Evolutionary conservation across 37 sponge, comb jelly and placozoan genomes (phyloP).

Genomic region (Halichondria panicea): DNA sequence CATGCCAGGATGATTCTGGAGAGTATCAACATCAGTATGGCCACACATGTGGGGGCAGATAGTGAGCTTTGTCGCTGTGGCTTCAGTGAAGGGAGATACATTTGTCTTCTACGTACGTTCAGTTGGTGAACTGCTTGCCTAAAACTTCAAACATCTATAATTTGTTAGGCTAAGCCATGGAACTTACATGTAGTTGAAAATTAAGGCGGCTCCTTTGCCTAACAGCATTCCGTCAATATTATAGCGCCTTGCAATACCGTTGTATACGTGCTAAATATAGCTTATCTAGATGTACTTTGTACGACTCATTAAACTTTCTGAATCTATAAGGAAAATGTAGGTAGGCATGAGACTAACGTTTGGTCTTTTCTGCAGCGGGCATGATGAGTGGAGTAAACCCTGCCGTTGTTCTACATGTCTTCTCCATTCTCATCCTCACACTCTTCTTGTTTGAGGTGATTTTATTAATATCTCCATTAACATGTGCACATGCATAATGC

Average conservation of each 20-base stretch:
- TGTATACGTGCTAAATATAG: too few relatives aligned
- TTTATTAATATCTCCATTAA: neutral
- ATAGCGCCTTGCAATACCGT: too few relatives aligned
- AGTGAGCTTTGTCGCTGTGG: conserved; percentile 36
- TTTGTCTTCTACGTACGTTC: conserved; percentile 21
- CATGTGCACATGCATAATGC: neutral
- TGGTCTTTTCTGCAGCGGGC: conserved; percentile 17
- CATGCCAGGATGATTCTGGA: conserved; percentile 42
- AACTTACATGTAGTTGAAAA: too few relatives aligned
- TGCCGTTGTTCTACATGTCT: conserved; percentile 58
- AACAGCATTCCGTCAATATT: too few relatives aligned
- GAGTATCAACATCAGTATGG: conserved; percentile 11
- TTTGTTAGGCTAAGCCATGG: too few relatives aligned
- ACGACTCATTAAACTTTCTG: too few relatives aligned
- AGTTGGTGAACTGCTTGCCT: neutral
- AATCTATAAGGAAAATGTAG: conserved; percentile 27
- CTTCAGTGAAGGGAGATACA: conserved; percentile 20
- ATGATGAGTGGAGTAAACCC: conserved; percentile 59
- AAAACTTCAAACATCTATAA: neutral
- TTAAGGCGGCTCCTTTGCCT: too few relatives aligned
- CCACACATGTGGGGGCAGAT: neutral
- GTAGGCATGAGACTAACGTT: neutral
- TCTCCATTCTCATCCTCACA: conserved; percentile 61
- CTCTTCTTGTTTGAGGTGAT: conserved; percentile 84
- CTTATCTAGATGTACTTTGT: too few relatives aligned